These are phyloP conservation scores for Morphnarchus princeps DNA, from an alignment of 2,113 vertebrate species.

Conservation along the genomic window DNA sequence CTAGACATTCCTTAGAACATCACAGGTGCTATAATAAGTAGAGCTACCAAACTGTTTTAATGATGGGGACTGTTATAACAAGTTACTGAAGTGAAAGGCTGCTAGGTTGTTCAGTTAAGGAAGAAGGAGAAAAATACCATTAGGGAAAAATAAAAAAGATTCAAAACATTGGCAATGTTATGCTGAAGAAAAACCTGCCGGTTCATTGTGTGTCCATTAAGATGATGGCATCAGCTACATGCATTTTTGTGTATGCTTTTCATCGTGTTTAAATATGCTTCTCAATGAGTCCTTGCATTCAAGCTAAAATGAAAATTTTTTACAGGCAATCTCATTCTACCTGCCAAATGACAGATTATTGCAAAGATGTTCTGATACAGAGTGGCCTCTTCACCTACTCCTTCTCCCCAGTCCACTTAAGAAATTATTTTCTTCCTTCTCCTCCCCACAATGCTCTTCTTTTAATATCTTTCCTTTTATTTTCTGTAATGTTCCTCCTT, in stretches of 20 bases:
- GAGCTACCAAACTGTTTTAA: not conserved
- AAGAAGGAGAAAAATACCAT: not conserved
- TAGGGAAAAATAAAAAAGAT: not conserved
- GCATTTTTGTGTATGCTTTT: not conserved
- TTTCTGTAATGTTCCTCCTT: conserved; percentile 26
- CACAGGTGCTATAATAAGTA: not conserved
- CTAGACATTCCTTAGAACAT: not conserved
- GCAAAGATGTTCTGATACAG: conserved; percentile 6
- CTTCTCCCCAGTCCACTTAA: conserved; percentile 30
- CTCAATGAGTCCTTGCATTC: not conserved
- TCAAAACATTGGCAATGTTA: not conserved
- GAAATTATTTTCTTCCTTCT: conserved; percentile 39
- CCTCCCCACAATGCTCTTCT: not conserved
- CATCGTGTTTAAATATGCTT: not conserved
- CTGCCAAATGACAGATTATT: not conserved
- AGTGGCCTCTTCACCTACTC: conserved; percentile 6
- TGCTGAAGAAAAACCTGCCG: not conserved
- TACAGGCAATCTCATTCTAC: not conserved
- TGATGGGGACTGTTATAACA: not conserved
- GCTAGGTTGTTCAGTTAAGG: not conserved
- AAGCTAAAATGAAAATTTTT: not conserved
- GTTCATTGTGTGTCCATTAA: not conserved
- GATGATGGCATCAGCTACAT: not conserved
- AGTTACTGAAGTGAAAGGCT: not conserved
- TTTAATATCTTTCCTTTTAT: conserved; percentile 36